phyloP scores from a whole-genome alignment of 2,888 invertebrate species.

The Uloborus plumipes region DNA sequence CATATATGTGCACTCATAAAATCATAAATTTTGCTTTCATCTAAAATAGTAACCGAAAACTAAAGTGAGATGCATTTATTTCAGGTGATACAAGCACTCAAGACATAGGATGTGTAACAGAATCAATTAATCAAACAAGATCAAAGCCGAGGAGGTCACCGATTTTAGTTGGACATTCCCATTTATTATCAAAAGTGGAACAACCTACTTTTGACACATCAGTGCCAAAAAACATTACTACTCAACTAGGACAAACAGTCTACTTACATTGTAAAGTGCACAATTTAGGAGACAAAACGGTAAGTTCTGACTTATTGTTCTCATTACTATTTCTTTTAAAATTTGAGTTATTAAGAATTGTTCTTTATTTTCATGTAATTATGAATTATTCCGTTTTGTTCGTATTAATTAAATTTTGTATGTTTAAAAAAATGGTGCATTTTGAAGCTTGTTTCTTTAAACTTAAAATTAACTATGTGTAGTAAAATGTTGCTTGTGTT shows the following conservation, averaged over 20 bases:
- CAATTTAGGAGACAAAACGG: constrained; percentile 68
- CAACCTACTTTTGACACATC: constrained; percentile 59
- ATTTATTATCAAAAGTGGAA: constrained; percentile 60
- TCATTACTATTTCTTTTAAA: neutral
- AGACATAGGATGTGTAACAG: constrained; percentile 37
- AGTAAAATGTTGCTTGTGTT: too few relatives aligned
- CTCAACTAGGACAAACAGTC: constrained; percentile 66
- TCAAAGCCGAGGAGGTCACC: constrained; percentile 46
- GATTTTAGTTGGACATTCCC: constrained; percentile 53
- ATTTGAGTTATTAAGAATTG: neutral
- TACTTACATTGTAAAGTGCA: constrained; percentile 67
- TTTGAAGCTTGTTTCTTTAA: too few relatives aligned
- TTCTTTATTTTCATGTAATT: too few relatives aligned
- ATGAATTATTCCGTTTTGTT: too few relatives aligned
- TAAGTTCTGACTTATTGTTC: constrained; percentile 46
- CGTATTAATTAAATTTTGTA: too few relatives aligned
- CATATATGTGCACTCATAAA: too few relatives aligned
- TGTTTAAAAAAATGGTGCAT: too few relatives aligned
- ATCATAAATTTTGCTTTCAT: too few relatives aligned
- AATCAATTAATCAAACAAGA: constrained; percentile 23
- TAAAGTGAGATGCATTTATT: neutral
- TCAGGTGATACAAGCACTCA: neutral
- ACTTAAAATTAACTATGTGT: too few relatives aligned
- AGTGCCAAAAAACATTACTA: constrained; percentile 65
- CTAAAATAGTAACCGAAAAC: too few relatives aligned